These are phyloP conservation scores for Falco cherrug DNA, from an alignment of 2,797 vertebrate species.

Conservation along the genomic window DNA sequence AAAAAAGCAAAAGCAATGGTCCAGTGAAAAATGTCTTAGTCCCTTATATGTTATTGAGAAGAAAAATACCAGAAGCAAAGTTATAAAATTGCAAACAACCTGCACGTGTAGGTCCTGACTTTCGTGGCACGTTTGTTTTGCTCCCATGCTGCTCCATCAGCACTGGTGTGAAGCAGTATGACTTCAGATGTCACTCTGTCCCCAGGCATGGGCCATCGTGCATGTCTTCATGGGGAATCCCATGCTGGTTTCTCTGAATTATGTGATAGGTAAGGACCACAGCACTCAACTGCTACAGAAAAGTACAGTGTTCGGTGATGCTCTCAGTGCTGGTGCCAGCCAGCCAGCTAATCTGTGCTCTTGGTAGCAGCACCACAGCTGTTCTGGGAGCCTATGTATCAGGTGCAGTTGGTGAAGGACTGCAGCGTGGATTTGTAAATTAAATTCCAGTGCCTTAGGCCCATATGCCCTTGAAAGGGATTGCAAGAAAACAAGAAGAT, in stretches of 20 bases:
- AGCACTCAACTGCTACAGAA: not conserved
- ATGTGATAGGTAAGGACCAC: not conserved
- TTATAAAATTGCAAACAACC: not conserved
- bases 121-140: not conserved
- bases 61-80: not conserved
- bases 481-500: not conserved
- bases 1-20: not conserved
- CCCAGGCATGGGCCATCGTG: no score
- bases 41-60: not conserved
- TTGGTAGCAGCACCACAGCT: not conserved
- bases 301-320: not conserved
- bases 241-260: not conserved
- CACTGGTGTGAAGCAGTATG: not conserved
- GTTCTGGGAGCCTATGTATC: not conserved
- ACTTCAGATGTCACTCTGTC: not conserved
- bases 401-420: not conserved
- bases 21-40: not conserved
- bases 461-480: not conserved
- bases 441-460: not conserved
- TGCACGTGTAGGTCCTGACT: not conserved
- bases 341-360: not conserved
- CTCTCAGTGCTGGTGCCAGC: not conserved
- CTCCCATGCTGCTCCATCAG: not conserved
- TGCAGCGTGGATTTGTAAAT: not conserved
- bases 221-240: accelerated